Base-by-base conservation (phyloP, 2,888 invertebrate species). In the Ferdinandea cuprea region DNA sequence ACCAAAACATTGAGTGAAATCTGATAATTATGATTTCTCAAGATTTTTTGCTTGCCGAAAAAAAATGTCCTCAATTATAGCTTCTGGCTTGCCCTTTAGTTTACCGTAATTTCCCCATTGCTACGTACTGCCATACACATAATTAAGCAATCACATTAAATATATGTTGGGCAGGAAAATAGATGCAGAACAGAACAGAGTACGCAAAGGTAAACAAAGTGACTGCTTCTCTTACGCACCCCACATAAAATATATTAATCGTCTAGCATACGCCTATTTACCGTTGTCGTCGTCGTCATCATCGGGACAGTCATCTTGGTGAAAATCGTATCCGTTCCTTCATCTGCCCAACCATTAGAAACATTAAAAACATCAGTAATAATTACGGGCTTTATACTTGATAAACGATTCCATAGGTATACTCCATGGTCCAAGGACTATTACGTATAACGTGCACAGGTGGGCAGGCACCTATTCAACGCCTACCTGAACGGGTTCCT, bases 301-400 rank as follows among this genome's bases (percentile, higher is more conserved):
- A 46, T 46, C 28, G 56, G 46, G 59, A 46, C 69, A 66, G 66
- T 63, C 66, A 37, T 74, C 30, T 37, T 32, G 37, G 52, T 9
- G 56, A 30, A 74, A 69, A 71, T 66, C 65, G 58, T 68, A 71
- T 83, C 59, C 77, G 40, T 66, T 52, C 46, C 46, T 72, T 81
- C 81, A 66, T 58, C 77, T n/a, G n/a, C 40, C 48, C 77, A 56
- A 72, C 59, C 54, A 54, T 58, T 61, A 56, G 72, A 25, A 25
- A 72, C 72, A 78, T 77, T 83, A 78, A 72, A 69, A 72, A 58
- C 58, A 66, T 54, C 50, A 61, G 71, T 73, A 66, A 83, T 78
- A 78, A 83, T 78, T 78, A 83, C 72, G 59, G 77, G 68, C 65
- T 77, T 77, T 71, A 71, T 81, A 71, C 77, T 81, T 81, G 77